Evolutionary conservation across 2,888 invertebrate species (phyloP).

Genomic region (Drosophila kambysellisi): DNA sequence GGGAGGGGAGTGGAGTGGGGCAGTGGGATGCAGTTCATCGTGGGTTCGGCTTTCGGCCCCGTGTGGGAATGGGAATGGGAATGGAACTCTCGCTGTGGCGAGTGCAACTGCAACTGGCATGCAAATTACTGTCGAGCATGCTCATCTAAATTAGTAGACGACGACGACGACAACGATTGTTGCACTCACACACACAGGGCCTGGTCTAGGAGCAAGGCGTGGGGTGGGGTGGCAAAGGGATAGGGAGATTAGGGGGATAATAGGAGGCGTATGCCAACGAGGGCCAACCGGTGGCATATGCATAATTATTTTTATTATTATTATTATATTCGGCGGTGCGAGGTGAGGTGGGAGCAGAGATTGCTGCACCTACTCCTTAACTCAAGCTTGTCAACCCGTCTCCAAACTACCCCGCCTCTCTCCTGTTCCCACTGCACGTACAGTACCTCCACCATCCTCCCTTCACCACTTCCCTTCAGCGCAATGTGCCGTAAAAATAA

Average conservation of each 20-base stretch:
- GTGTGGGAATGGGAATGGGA: slow-evolving; percentile 28
- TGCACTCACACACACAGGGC: background rate
- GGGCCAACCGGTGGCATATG: slow-evolving; percentile 66
- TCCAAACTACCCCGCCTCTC: background rate
- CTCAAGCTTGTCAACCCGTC: background rate
- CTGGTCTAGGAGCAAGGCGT: slow-evolving; percentile 2
- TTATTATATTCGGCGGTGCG: slow-evolving; percentile 71
- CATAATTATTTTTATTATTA: slow-evolving; percentile 80
- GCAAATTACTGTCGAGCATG: slow-evolving; percentile 79
- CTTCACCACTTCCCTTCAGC: slow-evolving; percentile 26
- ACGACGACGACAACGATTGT: slow-evolving; percentile 16
- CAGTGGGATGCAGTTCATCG: slow-evolving; percentile 2
- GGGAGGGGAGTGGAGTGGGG: background rate
- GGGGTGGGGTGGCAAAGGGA: background rate
- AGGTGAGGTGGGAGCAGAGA: slow-evolving; percentile 31
- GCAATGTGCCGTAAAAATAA: slow-evolving; percentile 81
- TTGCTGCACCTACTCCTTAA: slow-evolving; percentile 51
- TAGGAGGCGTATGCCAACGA: background rate
- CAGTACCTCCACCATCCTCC: background rate
- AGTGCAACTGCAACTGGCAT: slow-evolving; percentile 74
- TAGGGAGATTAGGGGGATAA: background rate
- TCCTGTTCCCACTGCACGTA: background rate
- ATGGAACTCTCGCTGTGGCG: slow-evolving; percentile 41
- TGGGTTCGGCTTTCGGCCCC: slow-evolving; percentile 18
- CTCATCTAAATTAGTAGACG: slow-evolving; percentile 76